Evolutionary conservation across 2,113 vertebrate genomes (phyloP), one percentile per base, ranked within the genome.

Genomic region (Mus spicilegus): DNA sequence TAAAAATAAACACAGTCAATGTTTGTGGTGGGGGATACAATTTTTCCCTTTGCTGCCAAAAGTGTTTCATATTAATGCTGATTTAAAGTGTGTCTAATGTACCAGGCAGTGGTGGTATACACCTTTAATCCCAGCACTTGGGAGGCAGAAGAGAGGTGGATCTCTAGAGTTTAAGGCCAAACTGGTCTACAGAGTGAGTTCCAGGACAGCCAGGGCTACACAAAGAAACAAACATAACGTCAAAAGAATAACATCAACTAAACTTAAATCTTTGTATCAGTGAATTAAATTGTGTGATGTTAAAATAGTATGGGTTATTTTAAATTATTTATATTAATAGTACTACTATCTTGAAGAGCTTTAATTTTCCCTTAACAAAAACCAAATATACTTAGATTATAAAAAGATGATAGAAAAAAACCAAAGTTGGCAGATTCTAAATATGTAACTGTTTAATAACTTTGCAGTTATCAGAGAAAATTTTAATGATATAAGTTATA

Each of bases 361-460:
- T 54, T 78, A 78, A 56, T 63, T 92, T 92, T 72, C 61, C 67
- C 89, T 94, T 86, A 80, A 86, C 54, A 28, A 85, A 78, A 1
- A 20, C 24, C 36, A 63, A 61, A 92, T 86, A 24, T 58, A 56
- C 17, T 85, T 95, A 86, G n/a, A 19, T 80, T 92, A 80, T 87
- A 12, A 80, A 80, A 75, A 39, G 1, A 13, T 65, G 13, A 58
- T 24, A 69, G 2, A n/a, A 13, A 49, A 56, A 30, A 61, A 49
- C 49, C 49, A 61, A 61, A 22, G 58, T 19, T 39, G 16, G 75
- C 9, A 90, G 46, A 28, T 49, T 54, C 42, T 70, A 8, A 80
- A n/a, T n/a, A n/a, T 65, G 8, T 56, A 90, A 90, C 30, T 90
- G 13, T 39, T 87, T 42, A 72, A 58, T 26, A 88, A 82, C 17